These are phyloP conservation scores for Brenthis daphne DNA, from an alignment of 2,888 invertebrate genomes.

Conservation along the genomic window DNA sequence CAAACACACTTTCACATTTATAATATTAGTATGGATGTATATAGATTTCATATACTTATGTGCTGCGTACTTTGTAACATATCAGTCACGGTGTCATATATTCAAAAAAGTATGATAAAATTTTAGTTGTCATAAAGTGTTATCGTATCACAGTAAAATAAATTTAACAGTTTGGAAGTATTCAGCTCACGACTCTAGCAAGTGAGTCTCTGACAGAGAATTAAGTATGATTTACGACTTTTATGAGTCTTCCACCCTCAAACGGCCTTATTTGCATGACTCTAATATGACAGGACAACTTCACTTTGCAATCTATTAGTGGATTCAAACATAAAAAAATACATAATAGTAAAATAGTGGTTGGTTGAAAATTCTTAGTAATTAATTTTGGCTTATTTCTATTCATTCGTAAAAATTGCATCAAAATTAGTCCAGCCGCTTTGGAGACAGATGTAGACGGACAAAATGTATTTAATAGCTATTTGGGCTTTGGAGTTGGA, in stretches of 20 bases:
- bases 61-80: not conserved
- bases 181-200: slow-evolving; percentile 67
- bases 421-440: no score
- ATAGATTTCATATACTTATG: no score
- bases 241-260: slow-evolving; percentile 62
- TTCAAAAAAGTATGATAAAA: slow-evolving; percentile 24
- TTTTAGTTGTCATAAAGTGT: slow-evolving; percentile 30
- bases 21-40: no score
- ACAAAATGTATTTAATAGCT: no score
- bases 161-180: slow-evolving; percentile 49
- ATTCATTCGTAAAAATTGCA: no score
- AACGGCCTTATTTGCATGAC: slow-evolving; percentile 60
- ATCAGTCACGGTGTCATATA: not conserved
- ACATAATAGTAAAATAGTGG: not conserved
- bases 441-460: no score
- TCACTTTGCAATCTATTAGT: slow-evolving; percentile 23
- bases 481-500: no score
- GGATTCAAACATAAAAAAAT: slow-evolving; percentile 12
- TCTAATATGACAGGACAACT: slow-evolving; percentile 40
- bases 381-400: no score
- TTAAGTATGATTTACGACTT: slow-evolving; percentile 76
- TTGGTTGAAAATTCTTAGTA: no score
- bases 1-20: no score
- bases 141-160: slow-evolving; percentile 32
- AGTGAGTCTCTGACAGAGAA: slow-evolving; percentile 61